These are phyloP conservation scores for Menura novaehollandiae DNA, from an alignment of 2,113 vertebrate genomes.

Conservation along the genomic window DNA sequence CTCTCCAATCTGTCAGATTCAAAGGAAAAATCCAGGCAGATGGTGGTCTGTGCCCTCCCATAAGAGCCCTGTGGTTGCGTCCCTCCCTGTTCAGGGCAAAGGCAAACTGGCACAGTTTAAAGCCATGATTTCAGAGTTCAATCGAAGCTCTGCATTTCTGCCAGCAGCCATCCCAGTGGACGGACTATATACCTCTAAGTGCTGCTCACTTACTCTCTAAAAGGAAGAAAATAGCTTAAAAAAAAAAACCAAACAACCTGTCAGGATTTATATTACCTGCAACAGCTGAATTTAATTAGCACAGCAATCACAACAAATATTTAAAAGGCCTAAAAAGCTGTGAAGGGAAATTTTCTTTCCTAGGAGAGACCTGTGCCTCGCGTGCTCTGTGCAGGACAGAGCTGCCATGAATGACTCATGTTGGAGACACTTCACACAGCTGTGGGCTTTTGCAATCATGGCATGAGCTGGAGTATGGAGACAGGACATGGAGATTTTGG, in stretches of 20 bases:
- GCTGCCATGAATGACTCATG: neutral
- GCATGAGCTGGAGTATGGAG: neutral
- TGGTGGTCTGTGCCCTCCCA: neutral
- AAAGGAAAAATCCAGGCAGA: neutral
- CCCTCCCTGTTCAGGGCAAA: neutral
- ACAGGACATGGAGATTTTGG: neutral
- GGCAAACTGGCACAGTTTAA: neutral
- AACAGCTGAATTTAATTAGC: constrained; percentile 66
- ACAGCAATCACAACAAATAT: constrained; percentile 57
- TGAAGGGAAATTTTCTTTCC: constrained; percentile 62
- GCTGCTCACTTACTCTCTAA: constrained; percentile 18
- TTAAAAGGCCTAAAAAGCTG: constrained; percentile 49
- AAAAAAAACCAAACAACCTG: neutral
- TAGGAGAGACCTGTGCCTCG: neutral
- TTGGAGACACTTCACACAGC: neutral
- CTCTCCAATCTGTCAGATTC: too few relatives aligned
- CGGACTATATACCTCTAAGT: neutral
- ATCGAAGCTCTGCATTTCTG: neutral
- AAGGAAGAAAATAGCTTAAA: constrained; percentile 7
- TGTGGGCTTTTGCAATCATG: neutral
- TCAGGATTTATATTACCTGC: constrained; percentile 58
- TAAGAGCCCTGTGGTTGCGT: neutral
- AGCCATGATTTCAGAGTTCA: neutral
- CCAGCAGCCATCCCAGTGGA: constrained; percentile 11
- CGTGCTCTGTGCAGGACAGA: fast-evolving